Evolutionary conservation across 2,888 invertebrate species (phyloP), one percentile per base, ranked within the genome.

Genomic region (Theodoxus fluviatilis): DNA sequence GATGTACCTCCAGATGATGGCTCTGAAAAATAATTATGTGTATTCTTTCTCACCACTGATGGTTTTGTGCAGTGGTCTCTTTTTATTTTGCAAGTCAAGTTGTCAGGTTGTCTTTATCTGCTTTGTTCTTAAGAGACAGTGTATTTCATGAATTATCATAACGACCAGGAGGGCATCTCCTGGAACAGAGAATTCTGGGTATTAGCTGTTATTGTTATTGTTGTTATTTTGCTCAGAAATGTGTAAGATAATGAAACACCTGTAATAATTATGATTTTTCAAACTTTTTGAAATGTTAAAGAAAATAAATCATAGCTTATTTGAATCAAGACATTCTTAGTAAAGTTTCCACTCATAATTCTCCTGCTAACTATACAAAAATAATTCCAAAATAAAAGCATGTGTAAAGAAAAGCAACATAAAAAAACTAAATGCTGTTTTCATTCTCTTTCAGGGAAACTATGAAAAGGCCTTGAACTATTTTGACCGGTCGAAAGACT

Each of bases 401-500:
- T n/a, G n/a, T n/a, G n/a, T n/a, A n/a, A 59, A 22, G 22, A 9
- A 55, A 15, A 25, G 9, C 18, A 55, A 9, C 7, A 7, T 55
- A 22, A 7, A 9, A 22, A 7, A 18, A 22, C 61, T 33, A 43
- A 61, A 43, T 67, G 31, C 12, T 7, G 9, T 25, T 66, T 4
- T 1, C 18, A 0, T 18, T 59, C 38, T 69, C 33, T 74, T 81
- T 18, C 75, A 87, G 87, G 81, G 77, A 35, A 49, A 79, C 18
- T 85, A 79, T 75, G 81, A 82, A 15, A 84, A 86, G 73, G 85
- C 86, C 0, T 63, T 74, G 40, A 73, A 75, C 3, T 84, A 83
- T 64, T 87, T 87, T 79, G 84, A 86, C 72, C 74, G 80, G 55
- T 81, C 82, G 7, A 82, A 80, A 61, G 82, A 82, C 35, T 80